Conservation (phyloP, 2,113 vertebrate genomes). For the Scolopax mira region DNA sequence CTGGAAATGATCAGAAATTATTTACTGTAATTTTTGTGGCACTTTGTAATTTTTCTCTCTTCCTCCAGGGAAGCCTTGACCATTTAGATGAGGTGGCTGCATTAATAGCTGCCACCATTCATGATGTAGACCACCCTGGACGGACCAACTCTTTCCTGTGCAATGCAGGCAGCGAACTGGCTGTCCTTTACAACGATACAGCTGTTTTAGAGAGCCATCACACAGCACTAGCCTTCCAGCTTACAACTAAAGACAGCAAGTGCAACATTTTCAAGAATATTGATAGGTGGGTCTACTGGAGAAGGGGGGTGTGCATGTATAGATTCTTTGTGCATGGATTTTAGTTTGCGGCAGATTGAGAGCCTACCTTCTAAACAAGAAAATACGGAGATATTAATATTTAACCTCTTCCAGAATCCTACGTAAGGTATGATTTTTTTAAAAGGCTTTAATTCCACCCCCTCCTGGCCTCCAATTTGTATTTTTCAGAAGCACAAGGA, state of each 20-base stretch:
- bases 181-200: constrained; percentile 93
- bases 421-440: not conserved
- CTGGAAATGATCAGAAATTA: not conserved
- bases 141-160: constrained; percentile 96
- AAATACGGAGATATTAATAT: not conserved
- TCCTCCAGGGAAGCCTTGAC: constrained; percentile 85
- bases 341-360: not conserved
- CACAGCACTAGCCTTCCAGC: constrained; percentile 92
- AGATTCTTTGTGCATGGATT: not conserved
- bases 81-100: constrained; percentile 91
- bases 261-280: constrained; percentile 97
- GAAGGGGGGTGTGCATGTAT: not conserved
- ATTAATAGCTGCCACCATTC: constrained; percentile 92
- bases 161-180: constrained; percentile 92
- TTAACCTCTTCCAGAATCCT: not conserved
- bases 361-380: not conserved
- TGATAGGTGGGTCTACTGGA: constrained; percentile 79
- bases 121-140: constrained; percentile 93
- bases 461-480: not conserved
- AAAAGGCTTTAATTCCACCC: not conserved
- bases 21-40: not conserved
- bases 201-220: constrained; percentile 96
- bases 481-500: not conserved
- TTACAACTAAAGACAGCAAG: constrained; percentile 88
- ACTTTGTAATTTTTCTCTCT: not conserved